phyloP scores from a whole-genome alignment of 2,888 invertebrate genomes.

The Darwinula stevensoni region DNA sequence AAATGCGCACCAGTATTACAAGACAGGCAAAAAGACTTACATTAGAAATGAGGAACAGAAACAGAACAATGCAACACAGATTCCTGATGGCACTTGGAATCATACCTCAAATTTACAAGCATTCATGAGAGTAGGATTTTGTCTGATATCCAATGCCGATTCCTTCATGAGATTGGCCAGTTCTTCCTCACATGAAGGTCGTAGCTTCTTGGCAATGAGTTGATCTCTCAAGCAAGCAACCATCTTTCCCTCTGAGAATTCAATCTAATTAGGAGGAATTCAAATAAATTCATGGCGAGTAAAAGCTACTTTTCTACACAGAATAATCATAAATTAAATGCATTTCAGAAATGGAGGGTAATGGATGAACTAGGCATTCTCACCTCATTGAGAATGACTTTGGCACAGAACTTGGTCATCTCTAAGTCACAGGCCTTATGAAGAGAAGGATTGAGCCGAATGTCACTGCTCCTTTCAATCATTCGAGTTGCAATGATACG shows the following conservation, averaged over 20 bases:
- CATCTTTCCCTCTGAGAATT: slow-evolving; percentile 1
- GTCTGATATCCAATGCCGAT: slow-evolving; percentile 61
- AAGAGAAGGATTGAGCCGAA: slow-evolving; percentile 39
- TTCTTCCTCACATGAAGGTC: slow-evolving; percentile 45
- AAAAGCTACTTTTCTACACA: not conserved
- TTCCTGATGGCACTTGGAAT: slow-evolving; percentile 3
- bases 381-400: slow-evolving; percentile 47
- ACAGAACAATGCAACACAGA: too few relatives aligned
- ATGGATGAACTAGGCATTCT: slow-evolving; percentile 38
- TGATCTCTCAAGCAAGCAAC: slow-evolving; percentile 26
- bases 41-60: too few relatives aligned
- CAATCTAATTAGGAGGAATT: not conserved
- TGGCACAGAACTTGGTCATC: slow-evolving; percentile 17
- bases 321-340: too few relatives aligned
- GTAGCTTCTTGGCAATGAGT: slow-evolving; percentile 32
- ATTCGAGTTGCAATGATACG: slow-evolving; percentile 12
- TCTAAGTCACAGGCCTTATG: slow-evolving; percentile 16
- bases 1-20: too few relatives aligned
- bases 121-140: slow-evolving; percentile 56
- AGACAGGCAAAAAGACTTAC: too few relatives aligned
- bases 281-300: not conserved
- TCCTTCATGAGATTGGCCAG: slow-evolving; percentile 51
- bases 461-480: slow-evolving; percentile 66
- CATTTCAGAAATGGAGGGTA: too few relatives aligned
- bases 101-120: slow-evolving; percentile 36